Percentiles rank a stretch among this genome's conserved stretches.
phyloP scores from a whole-genome alignment of 2,888 invertebrate species.

The Cheilosia variabilis region DNA sequence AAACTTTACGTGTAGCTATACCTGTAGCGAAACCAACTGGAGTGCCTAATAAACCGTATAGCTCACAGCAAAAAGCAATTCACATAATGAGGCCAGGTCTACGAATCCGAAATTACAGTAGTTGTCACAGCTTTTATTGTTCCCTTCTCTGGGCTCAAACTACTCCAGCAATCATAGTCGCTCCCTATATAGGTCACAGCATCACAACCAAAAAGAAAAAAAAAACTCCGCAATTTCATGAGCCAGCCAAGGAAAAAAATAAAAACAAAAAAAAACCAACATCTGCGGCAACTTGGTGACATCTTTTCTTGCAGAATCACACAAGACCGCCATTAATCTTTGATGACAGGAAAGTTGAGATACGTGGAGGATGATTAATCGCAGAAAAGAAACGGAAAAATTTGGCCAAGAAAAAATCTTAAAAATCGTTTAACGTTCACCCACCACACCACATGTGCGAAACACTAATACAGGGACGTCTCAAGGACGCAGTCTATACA shows the following conservation, averaged over 20 bases:
- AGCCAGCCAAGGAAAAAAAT: not conserved
- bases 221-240: constrained; percentile 21
- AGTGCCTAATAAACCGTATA: constrained; percentile 47
- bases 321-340: constrained; percentile 43
- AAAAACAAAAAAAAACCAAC: constrained; percentile 15
- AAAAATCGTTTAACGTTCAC: not conserved
- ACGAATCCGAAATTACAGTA: constrained; percentile 27
- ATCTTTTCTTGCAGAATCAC: constrained; percentile 45
- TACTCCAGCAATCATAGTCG: constrained; percentile 9
- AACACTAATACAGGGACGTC: constrained; percentile 15
- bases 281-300: constrained; percentile 45
- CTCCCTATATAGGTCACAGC: constrained; percentile 32
- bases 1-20: constrained; percentile 9
- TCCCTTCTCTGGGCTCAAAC: constrained; percentile 18
- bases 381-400: not conserved
- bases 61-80: constrained; percentile 32
- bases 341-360: constrained; percentile 5
- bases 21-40: not conserved
- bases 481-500: constrained; percentile 58
- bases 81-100: constrained; percentile 46
- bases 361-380: constrained; percentile 39
- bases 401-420: constrained; percentile 11
- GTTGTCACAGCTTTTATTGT: constrained; percentile 26
- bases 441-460: constrained; percentile 41
- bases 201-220: constrained; percentile 2